These are phyloP conservation scores for Ophonus ardosiacus DNA, from an alignment of 2,888 invertebrate species.

Conservation along the genomic window DNA sequence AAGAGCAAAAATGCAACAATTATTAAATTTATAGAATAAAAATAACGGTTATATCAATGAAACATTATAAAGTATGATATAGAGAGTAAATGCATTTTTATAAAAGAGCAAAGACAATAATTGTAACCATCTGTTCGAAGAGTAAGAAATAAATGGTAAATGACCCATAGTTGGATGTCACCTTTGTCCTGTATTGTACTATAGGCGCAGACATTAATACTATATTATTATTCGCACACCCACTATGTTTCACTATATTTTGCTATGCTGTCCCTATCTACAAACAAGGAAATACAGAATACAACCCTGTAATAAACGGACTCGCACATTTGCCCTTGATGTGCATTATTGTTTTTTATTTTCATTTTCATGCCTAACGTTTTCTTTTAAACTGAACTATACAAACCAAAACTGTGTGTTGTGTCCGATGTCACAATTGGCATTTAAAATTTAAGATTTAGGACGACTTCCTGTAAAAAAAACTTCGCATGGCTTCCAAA, in stretches of 20 bases:
- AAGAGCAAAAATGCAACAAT: no score
- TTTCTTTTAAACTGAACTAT: no score
- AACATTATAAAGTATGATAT: no score
- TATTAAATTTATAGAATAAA: no score
- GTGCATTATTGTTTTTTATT: neutral
- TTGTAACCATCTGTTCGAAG: neutral
- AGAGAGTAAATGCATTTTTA: neutral
- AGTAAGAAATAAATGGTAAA: neutral
- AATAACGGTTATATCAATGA: no score
- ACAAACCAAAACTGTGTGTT: no score
- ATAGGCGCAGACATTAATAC: conserved; percentile 35
- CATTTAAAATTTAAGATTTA: no score
- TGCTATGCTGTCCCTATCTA: conserved; percentile 1
- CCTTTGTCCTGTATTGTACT: conserved; percentile 37
- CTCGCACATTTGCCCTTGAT: conserved; percentile 3
- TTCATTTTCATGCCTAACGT: no score
- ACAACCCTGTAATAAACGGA: conserved; percentile 28
- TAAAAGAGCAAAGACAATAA: neutral
- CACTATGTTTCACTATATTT: conserved; percentile 7
- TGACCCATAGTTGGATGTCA: conserved; percentile 24
- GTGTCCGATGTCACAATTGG: no score
- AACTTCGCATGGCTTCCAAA: no score
- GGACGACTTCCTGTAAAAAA: no score
- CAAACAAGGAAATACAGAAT: conserved; percentile 18
- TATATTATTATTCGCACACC: conserved; percentile 7